Evolutionary conservation across 2,113 vertebrate species (phyloP).

Genomic region (Peromyscus polionotus): DNA sequence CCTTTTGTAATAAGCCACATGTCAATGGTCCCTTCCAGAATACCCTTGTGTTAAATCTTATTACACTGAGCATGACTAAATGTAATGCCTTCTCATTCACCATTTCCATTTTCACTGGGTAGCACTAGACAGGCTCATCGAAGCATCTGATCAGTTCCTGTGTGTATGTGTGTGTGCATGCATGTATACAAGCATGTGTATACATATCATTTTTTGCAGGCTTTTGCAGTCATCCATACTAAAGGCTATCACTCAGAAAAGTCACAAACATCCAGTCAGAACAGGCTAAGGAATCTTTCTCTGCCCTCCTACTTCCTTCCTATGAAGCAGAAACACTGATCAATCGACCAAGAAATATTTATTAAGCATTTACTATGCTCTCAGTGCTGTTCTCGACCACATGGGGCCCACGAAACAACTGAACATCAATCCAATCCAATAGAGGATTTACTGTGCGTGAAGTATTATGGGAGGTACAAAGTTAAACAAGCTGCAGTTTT

Average conservation of each 20-base stretch:
- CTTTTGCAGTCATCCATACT: neutral
- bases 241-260: neutral
- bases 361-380: slow-evolving; percentile 55
- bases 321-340: neutral
- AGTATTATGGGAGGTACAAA: slow-evolving; percentile 51
- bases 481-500: slow-evolving; percentile 9
- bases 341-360: slow-evolving; percentile 50
- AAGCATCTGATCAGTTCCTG: neutral
- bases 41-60: neutral
- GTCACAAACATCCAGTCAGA: neutral
- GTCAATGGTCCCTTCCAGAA: neutral
- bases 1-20: neutral
- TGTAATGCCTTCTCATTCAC: neutral
- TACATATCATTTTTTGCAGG: neutral
- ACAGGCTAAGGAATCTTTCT: neutral
- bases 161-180: accelerated
- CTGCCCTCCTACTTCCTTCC: neutral
- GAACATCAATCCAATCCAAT: neutral
- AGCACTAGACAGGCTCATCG: neutral
- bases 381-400: slow-evolving; percentile 48
- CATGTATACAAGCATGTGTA: accelerated
- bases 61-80: neutral
- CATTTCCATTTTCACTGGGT: neutral
- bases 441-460: slow-evolving; percentile 53
- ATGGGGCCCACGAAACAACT: neutral